A percentile compares a stretch with the other conserved stretches of the same genome.
phyloP scores from a whole-genome alignment of 2,113 vertebrate genomes.

The Osmerus eperlanus region DNA sequence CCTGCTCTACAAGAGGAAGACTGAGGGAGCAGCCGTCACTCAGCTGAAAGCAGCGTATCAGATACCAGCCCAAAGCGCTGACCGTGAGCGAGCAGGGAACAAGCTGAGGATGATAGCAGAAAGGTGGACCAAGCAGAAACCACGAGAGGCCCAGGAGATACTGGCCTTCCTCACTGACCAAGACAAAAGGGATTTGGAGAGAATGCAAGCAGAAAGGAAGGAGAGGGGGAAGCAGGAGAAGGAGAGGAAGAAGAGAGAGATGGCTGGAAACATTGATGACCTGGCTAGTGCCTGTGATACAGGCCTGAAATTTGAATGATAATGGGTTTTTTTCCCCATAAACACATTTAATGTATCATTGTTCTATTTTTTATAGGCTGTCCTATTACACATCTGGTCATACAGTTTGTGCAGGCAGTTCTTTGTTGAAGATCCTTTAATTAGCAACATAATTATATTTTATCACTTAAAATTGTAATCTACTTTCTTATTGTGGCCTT shows the following conservation, averaged over 20 bases:
- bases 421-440: too few species aligned
- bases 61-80: constrained; percentile 12
- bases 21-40: constrained; percentile 15
- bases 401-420: too few species aligned
- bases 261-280: neutral
- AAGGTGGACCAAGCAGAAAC: neutral
- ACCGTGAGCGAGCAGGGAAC: constrained; percentile 24
- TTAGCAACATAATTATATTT: too few species aligned
- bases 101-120: constrained; percentile 33
- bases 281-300: constrained; percentile 18
- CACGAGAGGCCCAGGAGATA: constrained; percentile 26
- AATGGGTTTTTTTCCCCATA: too few species aligned
- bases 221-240: neutral
- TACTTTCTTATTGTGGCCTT: too few species aligned
- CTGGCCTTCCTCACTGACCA: constrained; percentile 29
- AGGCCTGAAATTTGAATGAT: constrained; percentile 18
- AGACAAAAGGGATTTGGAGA: constrained; percentile 6
- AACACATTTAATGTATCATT: neutral
- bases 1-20: constrained; percentile 30
- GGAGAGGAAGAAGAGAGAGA: neutral
- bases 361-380: too few species aligned
- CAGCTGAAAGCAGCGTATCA: constrained; percentile 34
- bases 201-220: neutral
- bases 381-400: too few species aligned
- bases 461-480: too few species aligned